Evolutionary conservation across 2,797 vertebrate genomes (phyloP).

Genomic region (Acanthurus lineatus): DNA sequence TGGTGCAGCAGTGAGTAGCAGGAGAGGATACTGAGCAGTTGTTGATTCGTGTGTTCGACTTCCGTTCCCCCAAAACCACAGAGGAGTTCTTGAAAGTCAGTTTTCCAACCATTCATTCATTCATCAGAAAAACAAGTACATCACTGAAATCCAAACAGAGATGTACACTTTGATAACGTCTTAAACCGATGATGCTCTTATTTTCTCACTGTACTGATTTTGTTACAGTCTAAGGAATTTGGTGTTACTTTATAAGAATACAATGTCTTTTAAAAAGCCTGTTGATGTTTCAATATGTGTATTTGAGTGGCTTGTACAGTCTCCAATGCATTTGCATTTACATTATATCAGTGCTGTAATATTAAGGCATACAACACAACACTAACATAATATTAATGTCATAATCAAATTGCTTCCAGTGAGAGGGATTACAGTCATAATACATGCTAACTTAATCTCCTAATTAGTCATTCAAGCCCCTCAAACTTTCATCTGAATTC

Average conservation of each 20-base stretch:
- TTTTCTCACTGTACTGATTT: background rate
- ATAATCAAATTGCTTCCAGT: slow-evolving; percentile 33
- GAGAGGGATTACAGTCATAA: slow-evolving; percentile 53
- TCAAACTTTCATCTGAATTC: slow-evolving; percentile 49
- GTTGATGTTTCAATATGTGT: background rate
- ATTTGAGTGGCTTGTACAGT: background rate
- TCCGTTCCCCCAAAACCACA: slow-evolving; percentile 2
- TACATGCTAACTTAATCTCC: slow-evolving; percentile 37
- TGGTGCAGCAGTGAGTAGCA: background rate
- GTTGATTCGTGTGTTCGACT: slow-evolving; percentile 19
- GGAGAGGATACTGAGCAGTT: background rate
- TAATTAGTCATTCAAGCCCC: slow-evolving; percentile 57
- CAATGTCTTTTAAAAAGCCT: background rate
- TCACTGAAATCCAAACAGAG: background rate
- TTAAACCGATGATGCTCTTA: background rate
- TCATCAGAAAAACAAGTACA: slow-evolving; percentile 14
- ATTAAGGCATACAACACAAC: slow-evolving; percentile 9
- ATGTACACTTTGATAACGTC: slow-evolving; percentile 18
- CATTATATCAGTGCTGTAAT: background rate
- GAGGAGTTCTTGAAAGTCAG: slow-evolving; percentile 10
- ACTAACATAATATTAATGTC: slow-evolving; percentile 33
- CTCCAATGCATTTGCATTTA: background rate
- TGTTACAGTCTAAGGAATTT: background rate
- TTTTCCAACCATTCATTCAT: slow-evolving; percentile 35
- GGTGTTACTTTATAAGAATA: background rate